A percentile compares a stretch with the other conserved stretches of the same genome.
Conservation (phyloP, 2,888 invertebrate genomes). For the Euproctis similis region DNA sequence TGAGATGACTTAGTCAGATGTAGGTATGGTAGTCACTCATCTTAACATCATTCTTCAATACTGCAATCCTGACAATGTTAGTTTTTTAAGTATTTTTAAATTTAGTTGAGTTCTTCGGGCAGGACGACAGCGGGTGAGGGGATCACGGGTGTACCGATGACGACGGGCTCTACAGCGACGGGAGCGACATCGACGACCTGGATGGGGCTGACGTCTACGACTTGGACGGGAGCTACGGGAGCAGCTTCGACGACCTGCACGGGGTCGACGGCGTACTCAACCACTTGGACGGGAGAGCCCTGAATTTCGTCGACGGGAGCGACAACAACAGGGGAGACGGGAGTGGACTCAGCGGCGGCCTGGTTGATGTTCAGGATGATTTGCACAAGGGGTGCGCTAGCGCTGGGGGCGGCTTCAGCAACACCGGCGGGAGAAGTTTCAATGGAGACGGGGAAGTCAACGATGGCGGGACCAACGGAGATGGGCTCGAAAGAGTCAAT, state of each 20-base stretch:
- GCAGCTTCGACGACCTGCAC: conserved; percentile 1
- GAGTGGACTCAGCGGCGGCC: conserved; percentile 1
- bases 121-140: conserved; percentile 23
- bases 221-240: conserved; percentile 6
- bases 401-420: conserved; percentile 11
- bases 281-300: conserved; percentile 3
- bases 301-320: not conserved
- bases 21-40: no score
- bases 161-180: conserved; percentile 22
- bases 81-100: no score
- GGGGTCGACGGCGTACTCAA: conserved; percentile 3
- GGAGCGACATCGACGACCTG: conserved; percentile 8
- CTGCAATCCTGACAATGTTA: no score
- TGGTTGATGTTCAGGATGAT: conserved; percentile 31
- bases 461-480: conserved; percentile 2
- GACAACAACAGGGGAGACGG: not conserved
- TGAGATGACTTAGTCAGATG: no score
- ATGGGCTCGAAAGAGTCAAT: conserved; percentile 10
- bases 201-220: conserved; percentile 7
- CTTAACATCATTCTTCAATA: no score
- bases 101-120: conserved; percentile 36
- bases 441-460: conserved; percentile 11
- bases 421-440: conserved; percentile 6
- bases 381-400: conserved; percentile 28
- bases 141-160: conserved; percentile 27